Base-by-base conservation (phyloP, 2,888 invertebrate genomes). In the Pogonocherus hispidulus region DNA sequence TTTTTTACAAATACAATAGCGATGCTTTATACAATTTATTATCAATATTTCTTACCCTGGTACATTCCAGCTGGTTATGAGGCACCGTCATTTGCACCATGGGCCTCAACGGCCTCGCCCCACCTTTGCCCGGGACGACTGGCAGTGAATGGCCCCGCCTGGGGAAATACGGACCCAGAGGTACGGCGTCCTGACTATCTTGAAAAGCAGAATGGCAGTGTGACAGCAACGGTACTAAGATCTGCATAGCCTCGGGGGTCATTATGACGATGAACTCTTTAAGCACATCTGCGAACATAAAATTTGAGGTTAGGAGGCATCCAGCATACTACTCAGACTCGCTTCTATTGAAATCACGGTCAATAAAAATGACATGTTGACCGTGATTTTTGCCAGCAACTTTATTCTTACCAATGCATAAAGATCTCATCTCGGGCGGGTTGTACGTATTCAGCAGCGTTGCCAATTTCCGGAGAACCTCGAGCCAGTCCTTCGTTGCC, bases 391-490 rank as follows among this genome's bases (percentile, higher is more conserved):
- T n/a, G n/a, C n/a, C n/a, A n/a, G n/a, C n/a, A n/a, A n/a, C n/a
- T n/a, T n/a, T 27, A 5, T 83, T 81, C 77, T 85, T 87, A 91
- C 94, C 93, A 75, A 96, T 89, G 60, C 94, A 92, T 54, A 93
- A 89, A 70, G 91, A 91, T 70, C 96, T 88, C 84, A 97, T 90
- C 77, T 96, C 95, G 3, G 93, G 90, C 37, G 96, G 94, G 81
- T 95, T 95, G 82, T 94, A 97, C 11, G 96, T 92, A 83, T 97
- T 97, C 62, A 97, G 89, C 74, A 97, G 87, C 0, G 96, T 95
- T 32, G 96, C 92, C 72, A 97, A 86, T 69, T 96, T 92, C 67
- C 95, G 89, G n/a, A 95, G 89, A 14, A 95, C 92, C 83, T 97
- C 97, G 41, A 93, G 91, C 90, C 96, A 92, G 79, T 97, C 97